Base-by-base conservation (phyloP, 2,113 vertebrate genomes). In the Neopipo cinnamomea region DNA sequence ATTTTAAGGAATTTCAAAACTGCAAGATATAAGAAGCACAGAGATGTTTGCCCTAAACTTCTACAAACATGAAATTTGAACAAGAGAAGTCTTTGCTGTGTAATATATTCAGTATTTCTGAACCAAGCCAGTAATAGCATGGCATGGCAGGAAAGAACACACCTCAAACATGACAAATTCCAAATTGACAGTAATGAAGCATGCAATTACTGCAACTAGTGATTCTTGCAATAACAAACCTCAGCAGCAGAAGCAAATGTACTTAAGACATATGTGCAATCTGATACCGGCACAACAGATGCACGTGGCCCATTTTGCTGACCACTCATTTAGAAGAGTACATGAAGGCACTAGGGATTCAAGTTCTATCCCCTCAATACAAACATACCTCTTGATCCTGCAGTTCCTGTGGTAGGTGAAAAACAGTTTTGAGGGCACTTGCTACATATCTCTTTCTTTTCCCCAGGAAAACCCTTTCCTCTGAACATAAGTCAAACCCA, bases 391-490 rank as follows among this genome's bases (percentile, higher is more conserved):
- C 97, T 3, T 94, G 75, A 42, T 96, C 95, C 50, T 96, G 66
- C 42, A 98, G 96, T 77, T 98, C 96, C 7, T 96, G 89, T 77
- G 96, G 96, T 28, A 99, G 97, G 12, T 98, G 97, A 70, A 99
- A 96, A 71, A 97, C 96, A 52, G 97, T 98, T 95, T 98, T 98
- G 58, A 99, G 61, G 4, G 98, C 97, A 59, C 96, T 76, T 20
- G 98, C 97, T 52, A 97, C 98, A 1, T 98, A 84, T 65, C 39
- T 95, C 78, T 93, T 98, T 70, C 99, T 98, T 95, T 98, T 98
- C 71, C 93, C 66, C 91, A 99, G 94, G 85, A 98, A 99, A 47
- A 83, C 71, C 91, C 97, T 97, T 93, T 99, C 99, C 22, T 97
- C 97, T 3, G 89, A 79, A 67, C 98, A 98, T 42, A 99, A 96